Evolutionary conservation across 2,888 invertebrate species (phyloP).

Genomic region (Agrypnus murinus): DNA sequence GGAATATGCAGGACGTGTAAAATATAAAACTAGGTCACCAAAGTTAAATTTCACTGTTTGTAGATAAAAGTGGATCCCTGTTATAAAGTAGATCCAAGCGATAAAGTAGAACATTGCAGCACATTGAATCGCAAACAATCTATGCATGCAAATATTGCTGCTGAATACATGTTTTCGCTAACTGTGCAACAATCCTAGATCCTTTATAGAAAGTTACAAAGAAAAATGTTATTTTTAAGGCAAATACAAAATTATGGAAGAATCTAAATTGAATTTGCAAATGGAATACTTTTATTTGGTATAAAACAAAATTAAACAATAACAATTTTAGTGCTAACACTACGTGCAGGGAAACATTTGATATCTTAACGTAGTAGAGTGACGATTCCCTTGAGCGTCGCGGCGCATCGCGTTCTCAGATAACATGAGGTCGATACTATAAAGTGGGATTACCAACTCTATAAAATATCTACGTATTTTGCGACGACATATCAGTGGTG

Average conservation of each 20-base stretch:
- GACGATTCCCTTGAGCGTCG: slow-evolving; percentile 60
- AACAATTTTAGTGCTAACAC: neutral
- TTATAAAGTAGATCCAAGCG: slow-evolving; percentile 38
- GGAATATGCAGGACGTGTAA: neutral
- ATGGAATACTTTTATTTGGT: too few species aligned
- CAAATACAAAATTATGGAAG: too few species aligned
- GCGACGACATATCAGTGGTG: slow-evolving; percentile 45
- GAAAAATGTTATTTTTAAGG: too few species aligned
- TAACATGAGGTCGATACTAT: slow-evolving; percentile 63
- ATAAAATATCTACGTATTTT: slow-evolving; percentile 60
- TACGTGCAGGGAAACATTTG: slow-evolving; percentile 51
- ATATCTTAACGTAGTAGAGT: slow-evolving; percentile 59
- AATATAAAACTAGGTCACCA: slow-evolving; percentile 27
- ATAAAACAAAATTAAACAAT: too few species aligned
- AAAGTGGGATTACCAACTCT: slow-evolving; percentile 61
- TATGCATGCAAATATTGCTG: slow-evolving; percentile 38
- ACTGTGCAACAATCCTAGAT: slow-evolving; percentile 1
- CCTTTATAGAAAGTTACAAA: too few species aligned
- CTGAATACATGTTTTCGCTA: slow-evolving; percentile 21
- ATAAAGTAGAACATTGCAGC: slow-evolving; percentile 38
- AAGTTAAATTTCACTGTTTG: slow-evolving; percentile 31
- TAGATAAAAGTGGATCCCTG: slow-evolving; percentile 39
- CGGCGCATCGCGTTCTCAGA: slow-evolving; percentile 58
- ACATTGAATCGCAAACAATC: slow-evolving; percentile 33
- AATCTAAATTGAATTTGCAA: too few species aligned